phyloP scores from a whole-genome alignment of 1,140 invertebrate genomes.

The Charaxes varanes region DNA sequence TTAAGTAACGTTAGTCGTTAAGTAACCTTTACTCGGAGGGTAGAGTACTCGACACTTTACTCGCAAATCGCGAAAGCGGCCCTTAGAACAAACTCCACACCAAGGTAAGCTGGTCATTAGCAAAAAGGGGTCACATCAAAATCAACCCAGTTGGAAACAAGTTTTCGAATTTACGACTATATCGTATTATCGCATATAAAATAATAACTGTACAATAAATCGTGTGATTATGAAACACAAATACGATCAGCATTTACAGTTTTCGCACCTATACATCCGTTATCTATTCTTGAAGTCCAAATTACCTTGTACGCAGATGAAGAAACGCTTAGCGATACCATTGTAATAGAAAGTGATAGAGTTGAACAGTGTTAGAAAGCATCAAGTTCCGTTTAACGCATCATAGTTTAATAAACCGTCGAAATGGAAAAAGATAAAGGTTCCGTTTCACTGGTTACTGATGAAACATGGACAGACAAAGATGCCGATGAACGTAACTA shows the following conservation, averaged over 20 bases:
- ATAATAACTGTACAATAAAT: constrained; percentile 28
- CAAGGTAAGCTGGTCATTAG: not conserved
- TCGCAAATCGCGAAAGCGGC: not conserved
- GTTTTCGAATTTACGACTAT: constrained; percentile 6
- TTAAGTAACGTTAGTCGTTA: too few relatives aligned
- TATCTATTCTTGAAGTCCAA: constrained; percentile 74
- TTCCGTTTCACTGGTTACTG: too few relatives aligned
- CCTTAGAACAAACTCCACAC: not conserved
- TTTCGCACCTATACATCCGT: constrained; percentile 62
- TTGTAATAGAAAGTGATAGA: constrained; percentile 46
- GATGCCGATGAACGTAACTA: too few relatives aligned
- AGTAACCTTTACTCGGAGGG: too few relatives aligned
- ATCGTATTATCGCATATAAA: too few relatives aligned
- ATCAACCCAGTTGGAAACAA: not conserved
- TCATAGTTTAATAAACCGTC: not conserved
- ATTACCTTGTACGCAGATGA: constrained; percentile 34
- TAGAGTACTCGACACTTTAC: too few relatives aligned
- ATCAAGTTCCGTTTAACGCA: constrained; percentile 17
- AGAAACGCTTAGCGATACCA: constrained; percentile 28
- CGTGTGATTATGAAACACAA: constrained; percentile 38
- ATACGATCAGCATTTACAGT: constrained; percentile 58
- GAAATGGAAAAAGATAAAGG: constrained; percentile 3
- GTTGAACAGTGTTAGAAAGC: constrained; percentile 65
- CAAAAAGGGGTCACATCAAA: constrained; percentile 1
- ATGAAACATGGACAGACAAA: too few relatives aligned